Evolutionary conservation across 2,113 vertebrate species (phyloP).

Genomic region (Melanotaenia duboulayi): DNA sequence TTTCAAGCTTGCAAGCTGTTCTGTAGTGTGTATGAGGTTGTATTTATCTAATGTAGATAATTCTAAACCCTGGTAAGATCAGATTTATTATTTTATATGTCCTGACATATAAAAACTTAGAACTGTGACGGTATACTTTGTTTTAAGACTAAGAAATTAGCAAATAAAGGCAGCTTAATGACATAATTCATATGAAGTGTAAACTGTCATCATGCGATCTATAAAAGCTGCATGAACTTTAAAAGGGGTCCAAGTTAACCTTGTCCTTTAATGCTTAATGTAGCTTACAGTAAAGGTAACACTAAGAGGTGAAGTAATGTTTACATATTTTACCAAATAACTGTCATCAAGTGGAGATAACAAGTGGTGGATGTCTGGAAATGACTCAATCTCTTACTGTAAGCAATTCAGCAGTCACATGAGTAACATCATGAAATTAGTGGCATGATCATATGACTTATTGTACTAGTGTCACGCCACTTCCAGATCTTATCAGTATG

Average conservation of each 20-base stretch:
- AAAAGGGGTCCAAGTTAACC: accelerated
- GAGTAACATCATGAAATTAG: not conserved
- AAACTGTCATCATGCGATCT: not conserved
- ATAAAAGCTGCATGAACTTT: not conserved
- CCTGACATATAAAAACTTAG: too few species aligned
- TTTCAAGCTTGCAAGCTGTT: too few species aligned
- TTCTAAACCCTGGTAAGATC: too few species aligned
- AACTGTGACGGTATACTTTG: too few species aligned
- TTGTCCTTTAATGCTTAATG: not conserved
- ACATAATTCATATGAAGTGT: not conserved
- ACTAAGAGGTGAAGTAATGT: not conserved
- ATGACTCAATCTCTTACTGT: not conserved
- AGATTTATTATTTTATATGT: too few species aligned
- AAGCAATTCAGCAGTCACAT: not conserved
- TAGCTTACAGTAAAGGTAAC: not conserved
- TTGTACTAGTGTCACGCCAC: too few species aligned
- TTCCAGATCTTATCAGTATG: too few species aligned
- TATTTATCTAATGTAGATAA: too few species aligned
- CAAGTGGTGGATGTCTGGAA: not conserved
- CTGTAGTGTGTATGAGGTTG: too few species aligned
- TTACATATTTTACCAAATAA: conserved; percentile 4
- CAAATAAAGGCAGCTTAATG: not conserved
- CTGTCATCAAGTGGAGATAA: conserved; percentile 11
- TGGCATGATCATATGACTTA: too few species aligned
- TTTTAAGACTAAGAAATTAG: not conserved